Conservation (phyloP, 2,113 vertebrate species). For the Genyomyrus donnyi region DNA sequence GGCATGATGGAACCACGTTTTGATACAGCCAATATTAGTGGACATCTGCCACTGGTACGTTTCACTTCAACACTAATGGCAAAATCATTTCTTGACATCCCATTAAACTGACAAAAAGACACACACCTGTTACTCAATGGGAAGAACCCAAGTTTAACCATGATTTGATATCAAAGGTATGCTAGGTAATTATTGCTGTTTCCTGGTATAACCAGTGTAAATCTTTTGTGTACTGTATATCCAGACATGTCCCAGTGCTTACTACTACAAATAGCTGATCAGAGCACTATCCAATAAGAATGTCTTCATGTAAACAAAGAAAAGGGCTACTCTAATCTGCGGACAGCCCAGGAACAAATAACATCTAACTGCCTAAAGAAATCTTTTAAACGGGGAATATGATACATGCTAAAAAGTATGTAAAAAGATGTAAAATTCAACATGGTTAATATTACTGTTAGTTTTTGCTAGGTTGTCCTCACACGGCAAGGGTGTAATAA, state of each 20-base stretch:
- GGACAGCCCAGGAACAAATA: neutral
- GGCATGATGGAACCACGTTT: neutral
- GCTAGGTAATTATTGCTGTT: neutral
- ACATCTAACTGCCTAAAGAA: neutral
- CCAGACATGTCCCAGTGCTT: neutral
- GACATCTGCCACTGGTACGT: neutral
- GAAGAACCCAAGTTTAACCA: neutral
- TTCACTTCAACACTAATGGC: neutral
- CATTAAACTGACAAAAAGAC: neutral
- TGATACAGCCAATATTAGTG: neutral
- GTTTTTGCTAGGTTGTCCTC: neutral
- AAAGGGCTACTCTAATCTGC: neutral
- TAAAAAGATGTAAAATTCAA: neutral
- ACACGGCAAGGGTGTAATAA: neutral
- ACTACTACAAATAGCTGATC: neutral
- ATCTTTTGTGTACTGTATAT: neutral
- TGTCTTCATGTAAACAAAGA: neutral
- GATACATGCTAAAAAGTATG: neutral
- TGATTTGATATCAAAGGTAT: neutral
- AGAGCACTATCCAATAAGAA: neutral
- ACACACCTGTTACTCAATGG: neutral
- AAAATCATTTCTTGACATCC: neutral
- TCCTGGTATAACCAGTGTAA: neutral
- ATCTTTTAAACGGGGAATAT: neutral
- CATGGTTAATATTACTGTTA: neutral